Percentiles rank a stretch among this genome's conserved stretches.
phyloP scores from a whole-genome alignment of 2,797 vertebrate species.

The Setipinna tenuifilis region DNA sequence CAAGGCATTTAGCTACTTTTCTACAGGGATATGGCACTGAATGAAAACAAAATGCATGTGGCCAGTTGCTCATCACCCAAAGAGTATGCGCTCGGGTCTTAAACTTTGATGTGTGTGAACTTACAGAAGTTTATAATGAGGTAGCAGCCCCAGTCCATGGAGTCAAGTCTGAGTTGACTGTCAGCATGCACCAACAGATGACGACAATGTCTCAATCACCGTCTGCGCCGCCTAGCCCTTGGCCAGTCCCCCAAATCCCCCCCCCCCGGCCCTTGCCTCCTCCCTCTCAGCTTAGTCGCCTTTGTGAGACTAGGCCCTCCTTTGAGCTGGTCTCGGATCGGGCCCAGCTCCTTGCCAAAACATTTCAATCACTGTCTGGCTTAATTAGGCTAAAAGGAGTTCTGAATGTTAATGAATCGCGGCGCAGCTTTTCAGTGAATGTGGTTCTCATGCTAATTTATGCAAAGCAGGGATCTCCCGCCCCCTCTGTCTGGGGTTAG shows the following conservation, averaged over 20 bases:
- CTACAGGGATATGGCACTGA: neutral
- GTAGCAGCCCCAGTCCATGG: neutral
- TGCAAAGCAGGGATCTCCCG: slow-evolving; percentile 60
- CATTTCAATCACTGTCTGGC: slow-evolving; percentile 57
- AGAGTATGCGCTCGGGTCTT: neutral
- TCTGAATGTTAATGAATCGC: slow-evolving; percentile 73
- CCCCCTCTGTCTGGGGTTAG: slow-evolving; percentile 19
- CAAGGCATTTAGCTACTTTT: neutral
- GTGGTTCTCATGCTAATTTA: slow-evolving; percentile 66
- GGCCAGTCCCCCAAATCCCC: neutral
- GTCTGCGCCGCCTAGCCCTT: slow-evolving; percentile 8
- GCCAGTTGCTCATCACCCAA: neutral
- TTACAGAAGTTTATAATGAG: neutral
- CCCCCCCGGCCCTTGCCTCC: neutral
- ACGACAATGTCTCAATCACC: slow-evolving; percentile 46
- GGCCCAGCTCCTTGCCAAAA: slow-evolving; percentile 45
- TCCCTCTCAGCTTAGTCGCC: slow-evolving; percentile 26
- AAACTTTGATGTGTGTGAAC: neutral
- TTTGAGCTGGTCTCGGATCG: slow-evolving; percentile 27
- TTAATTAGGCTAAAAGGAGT: slow-evolving; percentile 70
- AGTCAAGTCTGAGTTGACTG: slow-evolving; percentile 32
- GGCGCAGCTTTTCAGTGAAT: slow-evolving; percentile 66
- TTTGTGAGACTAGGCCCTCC: slow-evolving; percentile 1
- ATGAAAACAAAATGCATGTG: neutral
- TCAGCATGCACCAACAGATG: slow-evolving; percentile 36